Evolutionary conservation across 2,797 vertebrate species (phyloP).

Genomic region (Urosaurus nigricauda): DNA sequence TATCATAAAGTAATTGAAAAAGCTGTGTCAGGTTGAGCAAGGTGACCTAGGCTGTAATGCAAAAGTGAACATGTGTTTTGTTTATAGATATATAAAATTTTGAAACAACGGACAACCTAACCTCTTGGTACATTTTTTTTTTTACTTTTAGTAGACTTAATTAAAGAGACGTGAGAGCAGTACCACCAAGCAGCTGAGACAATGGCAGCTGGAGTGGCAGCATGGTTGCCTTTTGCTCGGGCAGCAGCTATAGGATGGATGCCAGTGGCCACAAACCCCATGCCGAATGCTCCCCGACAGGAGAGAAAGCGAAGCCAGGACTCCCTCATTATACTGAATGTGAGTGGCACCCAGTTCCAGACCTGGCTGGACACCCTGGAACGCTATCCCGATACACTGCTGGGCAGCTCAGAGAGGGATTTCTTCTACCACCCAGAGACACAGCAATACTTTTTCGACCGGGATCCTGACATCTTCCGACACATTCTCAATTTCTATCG

Average conservation of each 20-base stretch:
- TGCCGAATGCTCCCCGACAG: conserved; percentile 88
- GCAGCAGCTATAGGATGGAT: conserved; percentile 97
- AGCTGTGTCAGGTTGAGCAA: conserved; percentile 17
- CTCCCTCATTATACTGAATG: conserved; percentile 91
- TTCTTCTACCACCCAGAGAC: conserved; percentile 95
- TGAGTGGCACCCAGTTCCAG: conserved; percentile 94
- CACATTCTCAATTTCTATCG: conserved; percentile 98
- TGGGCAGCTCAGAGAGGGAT: conserved; percentile 94
- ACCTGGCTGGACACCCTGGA: conserved; percentile 95
- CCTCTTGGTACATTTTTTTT: conserved; percentile 11
- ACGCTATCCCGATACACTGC: conserved; percentile 94
- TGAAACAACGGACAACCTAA: conserved; percentile 42
- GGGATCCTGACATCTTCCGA: conserved; percentile 96
- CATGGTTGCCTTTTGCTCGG: conserved; percentile 95
- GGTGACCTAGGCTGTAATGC: neutral
- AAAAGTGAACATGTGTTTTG: neutral
- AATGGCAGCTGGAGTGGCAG: conserved; percentile 94
- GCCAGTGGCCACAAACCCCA: conserved; percentile 91
- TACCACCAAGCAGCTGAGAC: conserved; percentile 59
- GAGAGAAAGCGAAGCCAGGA: conserved; percentile 84
- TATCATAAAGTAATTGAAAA: conserved; percentile 17
- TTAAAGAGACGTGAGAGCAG: conserved; percentile 53
- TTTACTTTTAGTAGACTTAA: conserved; percentile 51
- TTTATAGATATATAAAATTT: no score
- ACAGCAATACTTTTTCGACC: conserved; percentile 96